Conservation (phyloP, 2,797 vertebrate genomes). For the Sandelia bainsii region DNA sequence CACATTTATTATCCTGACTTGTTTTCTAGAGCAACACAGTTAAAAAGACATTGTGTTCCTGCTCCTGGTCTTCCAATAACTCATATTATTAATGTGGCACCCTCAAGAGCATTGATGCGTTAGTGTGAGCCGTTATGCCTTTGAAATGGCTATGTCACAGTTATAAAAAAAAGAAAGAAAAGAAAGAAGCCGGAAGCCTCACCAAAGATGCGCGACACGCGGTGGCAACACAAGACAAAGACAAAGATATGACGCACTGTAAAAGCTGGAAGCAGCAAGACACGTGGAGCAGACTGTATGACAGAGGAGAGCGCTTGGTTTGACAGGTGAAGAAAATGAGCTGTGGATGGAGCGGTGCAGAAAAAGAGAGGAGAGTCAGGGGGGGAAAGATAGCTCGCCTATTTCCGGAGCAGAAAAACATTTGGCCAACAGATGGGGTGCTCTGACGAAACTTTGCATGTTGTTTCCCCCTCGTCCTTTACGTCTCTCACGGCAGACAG, state of each 20-base stretch:
- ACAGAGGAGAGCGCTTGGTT: constrained; percentile 39
- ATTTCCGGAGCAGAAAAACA: constrained; percentile 14
- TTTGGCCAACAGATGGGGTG: constrained; percentile 44
- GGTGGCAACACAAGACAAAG: constrained; percentile 52
- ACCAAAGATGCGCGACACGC: constrained; percentile 46
- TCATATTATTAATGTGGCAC: constrained; percentile 17
- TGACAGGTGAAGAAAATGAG: constrained; percentile 61
- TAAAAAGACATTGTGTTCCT: neutral
- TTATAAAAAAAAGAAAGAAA: constrained; percentile 17
- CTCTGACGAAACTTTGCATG: constrained; percentile 16
- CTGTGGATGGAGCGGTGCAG: constrained; percentile 52
- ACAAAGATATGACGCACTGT: constrained; percentile 48
- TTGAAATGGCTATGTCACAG: constrained; percentile 59
- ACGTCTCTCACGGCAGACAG: constrained; percentile 22
- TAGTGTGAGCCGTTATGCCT: constrained; percentile 46
- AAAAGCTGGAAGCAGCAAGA: constrained; percentile 44
- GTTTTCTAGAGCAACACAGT: neutral
- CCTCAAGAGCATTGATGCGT: constrained; percentile 50
- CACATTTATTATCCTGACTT: neutral
- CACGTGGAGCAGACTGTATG: constrained; percentile 39
- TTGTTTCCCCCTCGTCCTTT: constrained; percentile 1
- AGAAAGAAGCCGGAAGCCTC: constrained; percentile 44
- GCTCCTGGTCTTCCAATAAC: constrained; percentile 7
- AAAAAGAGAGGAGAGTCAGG: constrained; percentile 49
- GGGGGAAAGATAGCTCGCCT: constrained; percentile 6